phyloP scores from a whole-genome alignment of 2,888 invertebrate genomes.

The Athetis lepigone region DNA sequence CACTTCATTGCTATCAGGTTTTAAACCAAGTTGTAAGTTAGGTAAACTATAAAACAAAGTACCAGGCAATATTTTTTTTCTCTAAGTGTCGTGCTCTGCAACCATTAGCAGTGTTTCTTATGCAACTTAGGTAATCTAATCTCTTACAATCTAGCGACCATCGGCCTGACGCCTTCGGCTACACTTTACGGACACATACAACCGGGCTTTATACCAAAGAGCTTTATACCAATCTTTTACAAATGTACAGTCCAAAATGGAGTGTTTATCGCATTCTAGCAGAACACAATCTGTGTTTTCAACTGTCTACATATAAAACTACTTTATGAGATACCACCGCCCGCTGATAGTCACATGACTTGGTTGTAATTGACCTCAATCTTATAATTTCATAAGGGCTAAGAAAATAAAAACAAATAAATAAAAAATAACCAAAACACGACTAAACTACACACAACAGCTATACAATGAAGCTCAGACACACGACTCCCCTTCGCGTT shows the following conservation, averaged over 20 bases:
- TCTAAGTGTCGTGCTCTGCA: constrained; percentile 4
- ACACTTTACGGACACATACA: constrained; percentile 30
- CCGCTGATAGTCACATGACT: no score
- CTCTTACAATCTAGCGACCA: constrained; percentile 18
- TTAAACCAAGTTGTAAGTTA: not conserved
- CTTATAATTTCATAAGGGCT: no score
- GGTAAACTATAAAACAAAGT: not conserved
- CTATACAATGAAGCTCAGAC: no score
- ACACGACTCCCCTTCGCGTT: no score
- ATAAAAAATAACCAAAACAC: no score
- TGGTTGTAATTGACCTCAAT: no score
- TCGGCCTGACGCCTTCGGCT: constrained; percentile 20
- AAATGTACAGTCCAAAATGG: not conserved
- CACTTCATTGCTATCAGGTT: not conserved
- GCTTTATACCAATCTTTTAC: not conserved
- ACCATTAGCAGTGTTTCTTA: constrained; percentile 6
- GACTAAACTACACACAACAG: no score
- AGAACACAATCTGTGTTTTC: no score
- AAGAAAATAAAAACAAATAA: no score
- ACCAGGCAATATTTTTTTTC: constrained; percentile 1
- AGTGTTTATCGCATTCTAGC: not conserved
- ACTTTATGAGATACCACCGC: no score
- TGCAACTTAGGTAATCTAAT: constrained; percentile 25
- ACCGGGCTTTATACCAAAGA: not conserved
- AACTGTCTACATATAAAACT: no score